A percentile compares a stretch with the other conserved stretches of the same genome.
Conservation (phyloP, 2,888 invertebrate genomes). For the Lithophane socia region DNA sequence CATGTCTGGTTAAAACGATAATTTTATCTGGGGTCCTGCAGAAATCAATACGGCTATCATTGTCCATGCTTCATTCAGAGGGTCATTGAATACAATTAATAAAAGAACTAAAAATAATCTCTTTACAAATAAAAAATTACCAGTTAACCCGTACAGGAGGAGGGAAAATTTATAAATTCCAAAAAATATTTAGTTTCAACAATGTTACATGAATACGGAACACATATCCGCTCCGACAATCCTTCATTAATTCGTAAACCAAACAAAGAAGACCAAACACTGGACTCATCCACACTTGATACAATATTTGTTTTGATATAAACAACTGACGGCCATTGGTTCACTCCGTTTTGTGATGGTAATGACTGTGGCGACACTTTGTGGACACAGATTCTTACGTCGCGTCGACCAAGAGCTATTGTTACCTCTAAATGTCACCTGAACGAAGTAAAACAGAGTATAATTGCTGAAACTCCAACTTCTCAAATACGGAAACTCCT, state of each 20-base stretch:
- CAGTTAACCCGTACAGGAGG: neutral
- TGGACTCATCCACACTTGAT: conserved; percentile 88
- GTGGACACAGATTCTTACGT: conserved; percentile 81
- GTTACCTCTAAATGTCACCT: conserved; percentile 63
- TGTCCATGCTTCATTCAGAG: conserved; percentile 56
- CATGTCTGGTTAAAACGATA: conserved; percentile 84
- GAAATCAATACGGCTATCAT: conserved; percentile 77
- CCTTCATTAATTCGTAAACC: conserved; percentile 87
- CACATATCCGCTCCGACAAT: conserved; percentile 81
- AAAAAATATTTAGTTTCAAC: conserved; percentile 71
- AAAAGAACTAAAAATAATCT: conserved; percentile 39
- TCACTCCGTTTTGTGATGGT: conserved; percentile 86
- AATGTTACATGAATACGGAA: conserved; percentile 66
- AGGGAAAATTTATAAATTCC: conserved; percentile 23
- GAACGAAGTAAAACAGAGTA: conserved; percentile 36
- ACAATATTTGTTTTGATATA: conserved; percentile 89
- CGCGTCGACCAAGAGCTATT: conserved; percentile 68
- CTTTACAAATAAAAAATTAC: conserved; percentile 25
- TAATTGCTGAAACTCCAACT: conserved; percentile 34
- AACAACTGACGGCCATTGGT: conserved; percentile 87
- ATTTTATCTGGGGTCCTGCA: conserved; percentile 80
- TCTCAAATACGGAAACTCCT: conserved; percentile 46
- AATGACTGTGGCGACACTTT: conserved; percentile 81
- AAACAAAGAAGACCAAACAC: conserved; percentile 84
- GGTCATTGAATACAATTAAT: conserved; percentile 34